A percentile compares a stretch with the other conserved stretches of the same genome.
Conservation (phyloP, 2,113 vertebrate species). For the Typhlomys cinereus region DNA sequence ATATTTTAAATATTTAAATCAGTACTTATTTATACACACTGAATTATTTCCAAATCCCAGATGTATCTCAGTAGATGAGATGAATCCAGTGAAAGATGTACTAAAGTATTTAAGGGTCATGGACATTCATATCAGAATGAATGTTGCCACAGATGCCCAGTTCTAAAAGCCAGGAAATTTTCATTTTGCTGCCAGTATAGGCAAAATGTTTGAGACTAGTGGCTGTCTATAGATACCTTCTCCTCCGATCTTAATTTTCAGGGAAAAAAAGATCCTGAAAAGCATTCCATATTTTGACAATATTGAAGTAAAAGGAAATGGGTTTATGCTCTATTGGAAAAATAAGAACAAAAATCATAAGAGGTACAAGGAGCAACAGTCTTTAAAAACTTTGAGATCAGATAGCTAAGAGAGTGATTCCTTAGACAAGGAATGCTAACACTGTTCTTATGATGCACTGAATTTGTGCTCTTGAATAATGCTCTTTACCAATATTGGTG, state of each 20-base stretch:
- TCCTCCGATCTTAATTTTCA: neutral
- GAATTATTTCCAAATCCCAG: neutral
- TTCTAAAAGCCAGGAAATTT: neutral
- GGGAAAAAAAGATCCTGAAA: neutral
- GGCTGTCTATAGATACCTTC: neutral
- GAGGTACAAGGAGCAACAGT: neutral
- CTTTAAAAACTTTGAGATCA: neutral
- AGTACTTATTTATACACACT: neutral
- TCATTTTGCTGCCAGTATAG: neutral
- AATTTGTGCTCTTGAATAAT: too few relatives aligned
- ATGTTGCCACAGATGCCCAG: neutral
- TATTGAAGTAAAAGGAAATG: neutral
- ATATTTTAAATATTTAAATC: neutral
- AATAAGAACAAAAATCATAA: neutral
- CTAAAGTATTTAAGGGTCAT: neutral
- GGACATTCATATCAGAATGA: neutral
- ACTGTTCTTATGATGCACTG: too few relatives aligned
- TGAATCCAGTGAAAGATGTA: neutral
- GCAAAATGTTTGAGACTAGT: neutral
- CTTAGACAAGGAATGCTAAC: neutral
- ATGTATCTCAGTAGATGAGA: too few relatives aligned
- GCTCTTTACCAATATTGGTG: neutral
- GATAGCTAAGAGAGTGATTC: neutral
- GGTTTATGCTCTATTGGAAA: neutral
- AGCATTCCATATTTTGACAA: neutral